Evolutionary conservation across 2,888 invertebrate species (phyloP).

Genomic region (Ectemnius lituratus): DNA sequence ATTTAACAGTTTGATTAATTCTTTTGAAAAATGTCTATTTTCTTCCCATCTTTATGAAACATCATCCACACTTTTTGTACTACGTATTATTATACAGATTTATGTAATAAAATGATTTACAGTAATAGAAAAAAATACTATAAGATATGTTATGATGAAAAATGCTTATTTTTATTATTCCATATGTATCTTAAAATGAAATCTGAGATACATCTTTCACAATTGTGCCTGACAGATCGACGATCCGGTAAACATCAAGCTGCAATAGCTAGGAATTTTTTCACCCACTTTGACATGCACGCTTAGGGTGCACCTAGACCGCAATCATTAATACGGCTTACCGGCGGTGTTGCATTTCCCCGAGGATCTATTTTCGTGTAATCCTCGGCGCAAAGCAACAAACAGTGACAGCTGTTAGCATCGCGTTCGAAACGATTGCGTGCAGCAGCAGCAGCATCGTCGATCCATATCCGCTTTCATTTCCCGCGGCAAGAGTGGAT

Average conservation of each 20-base stretch:
- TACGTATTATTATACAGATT: too few species aligned
- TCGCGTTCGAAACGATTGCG: conserved; percentile 46
- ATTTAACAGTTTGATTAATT: too few species aligned
- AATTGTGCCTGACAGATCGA: background rate
- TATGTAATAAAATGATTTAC: too few species aligned
- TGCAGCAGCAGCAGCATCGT: conserved; percentile 25
- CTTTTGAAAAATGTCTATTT: too few species aligned
- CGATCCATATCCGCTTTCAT: conserved; percentile 44
- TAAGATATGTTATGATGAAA: too few species aligned
- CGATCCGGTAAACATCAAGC: conserved; percentile 25
- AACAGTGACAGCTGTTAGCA: conserved; percentile 76
- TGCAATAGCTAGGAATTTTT: background rate
- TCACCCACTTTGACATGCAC: conserved; percentile 41
- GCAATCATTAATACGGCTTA: conserved; percentile 74
- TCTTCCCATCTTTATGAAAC: too few species aligned
- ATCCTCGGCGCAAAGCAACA: conserved; percentile 74
- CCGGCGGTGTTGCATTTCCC: conserved; percentile 67
- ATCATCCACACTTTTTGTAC: too few species aligned
- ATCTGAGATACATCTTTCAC: too few species aligned
- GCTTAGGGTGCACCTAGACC: conserved; percentile 31
- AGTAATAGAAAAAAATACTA: too few species aligned
- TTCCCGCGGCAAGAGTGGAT: conserved; percentile 18
- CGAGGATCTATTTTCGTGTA: conserved; percentile 73
- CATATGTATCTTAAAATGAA: too few species aligned
- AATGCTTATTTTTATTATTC: too few species aligned